These are phyloP conservation scores for Griposia aprilina DNA, from an alignment of 2,888 invertebrate species.

Conservation along the genomic window DNA sequence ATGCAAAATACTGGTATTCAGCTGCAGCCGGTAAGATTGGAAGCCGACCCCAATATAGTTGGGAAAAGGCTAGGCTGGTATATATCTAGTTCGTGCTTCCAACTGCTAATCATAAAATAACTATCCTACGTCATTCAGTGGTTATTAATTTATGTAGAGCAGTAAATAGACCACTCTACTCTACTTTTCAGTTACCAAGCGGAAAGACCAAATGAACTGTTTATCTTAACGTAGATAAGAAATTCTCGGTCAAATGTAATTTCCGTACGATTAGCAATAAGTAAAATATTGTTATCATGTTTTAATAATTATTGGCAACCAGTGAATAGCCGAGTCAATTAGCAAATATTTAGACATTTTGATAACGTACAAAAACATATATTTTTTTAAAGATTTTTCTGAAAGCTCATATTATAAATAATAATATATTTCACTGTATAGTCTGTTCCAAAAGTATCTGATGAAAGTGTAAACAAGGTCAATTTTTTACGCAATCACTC, in stretches of 20 bases:
- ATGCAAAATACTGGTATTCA: too few species aligned
- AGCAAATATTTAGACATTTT: not conserved
- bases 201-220: not conserved
- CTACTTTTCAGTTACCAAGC: constrained; percentile 13
- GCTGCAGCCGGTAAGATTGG: too few species aligned
- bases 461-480: not conserved
- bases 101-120: too few species aligned
- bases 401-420: not conserved
- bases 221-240: constrained; percentile 19
- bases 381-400: not conserved
- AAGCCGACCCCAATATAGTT: too few species aligned
- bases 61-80: too few species aligned
- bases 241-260: constrained; percentile 13
- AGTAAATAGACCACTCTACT: not conserved
- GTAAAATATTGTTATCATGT: constrained; percentile 6
- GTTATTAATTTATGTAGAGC: not conserved
- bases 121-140: too few species aligned
- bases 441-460: not conserved
- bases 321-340: not conserved
- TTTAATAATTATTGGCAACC: constrained; percentile 2
- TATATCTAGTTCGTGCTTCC: too few species aligned
- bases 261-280: constrained; percentile 24
- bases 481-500: not conserved
- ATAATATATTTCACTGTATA: not conserved
- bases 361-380: not conserved